Evolutionary conservation across 2,113 vertebrate genomes (phyloP).

Genomic region (Henicopernis longicauda): DNA sequence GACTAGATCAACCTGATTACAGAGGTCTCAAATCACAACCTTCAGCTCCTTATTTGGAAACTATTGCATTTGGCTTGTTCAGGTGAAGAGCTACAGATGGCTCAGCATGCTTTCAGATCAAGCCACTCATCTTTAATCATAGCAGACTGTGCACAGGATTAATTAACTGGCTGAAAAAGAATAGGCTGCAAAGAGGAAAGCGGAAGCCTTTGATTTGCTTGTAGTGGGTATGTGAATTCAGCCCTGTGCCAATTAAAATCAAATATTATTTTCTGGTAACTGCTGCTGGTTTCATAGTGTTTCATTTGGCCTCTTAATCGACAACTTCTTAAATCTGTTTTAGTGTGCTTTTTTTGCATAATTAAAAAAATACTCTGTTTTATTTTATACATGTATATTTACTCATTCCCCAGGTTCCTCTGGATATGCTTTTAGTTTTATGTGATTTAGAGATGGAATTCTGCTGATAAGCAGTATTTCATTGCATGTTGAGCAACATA

Average conservation of each 20-base stretch:
- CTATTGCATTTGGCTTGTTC: neutral
- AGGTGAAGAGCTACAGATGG: neutral
- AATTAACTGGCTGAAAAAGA: constrained; percentile 4
- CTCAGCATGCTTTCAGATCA: neutral
- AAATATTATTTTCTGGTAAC: neutral
- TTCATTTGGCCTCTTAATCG: neutral
- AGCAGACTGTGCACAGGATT: neutral
- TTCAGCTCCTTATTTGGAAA: neutral
- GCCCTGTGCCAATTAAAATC: neutral
- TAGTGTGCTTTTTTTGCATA: neutral
- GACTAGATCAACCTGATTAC: neutral
- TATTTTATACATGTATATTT: neutral
- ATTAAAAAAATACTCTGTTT: neutral
- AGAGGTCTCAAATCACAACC: neutral
- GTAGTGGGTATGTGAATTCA: neutral
- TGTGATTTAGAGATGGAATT: neutral
- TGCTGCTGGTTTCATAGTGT: neutral
- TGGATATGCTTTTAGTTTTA: neutral
- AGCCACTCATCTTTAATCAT: neutral
- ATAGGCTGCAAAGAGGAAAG: neutral
- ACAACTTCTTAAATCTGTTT: neutral
- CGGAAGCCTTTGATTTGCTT: neutral
- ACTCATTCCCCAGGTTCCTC: neutral
- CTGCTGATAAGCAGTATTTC: neutral
- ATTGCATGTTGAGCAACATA: neutral